Conservation (phyloP, 2,797 vertebrate species). For the Cynopterus sphinx region DNA sequence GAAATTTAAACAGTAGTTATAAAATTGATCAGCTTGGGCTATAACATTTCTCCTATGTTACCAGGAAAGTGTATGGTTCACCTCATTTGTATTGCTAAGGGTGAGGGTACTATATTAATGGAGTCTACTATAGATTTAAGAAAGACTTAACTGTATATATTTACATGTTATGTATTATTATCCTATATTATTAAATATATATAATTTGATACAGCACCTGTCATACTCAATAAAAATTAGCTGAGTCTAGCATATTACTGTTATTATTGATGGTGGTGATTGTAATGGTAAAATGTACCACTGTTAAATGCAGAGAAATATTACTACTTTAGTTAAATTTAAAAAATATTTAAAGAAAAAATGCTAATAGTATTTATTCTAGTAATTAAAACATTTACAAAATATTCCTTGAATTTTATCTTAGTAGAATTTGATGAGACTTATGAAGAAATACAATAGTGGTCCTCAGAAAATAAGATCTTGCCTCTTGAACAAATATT, state of each 20-base stretch:
- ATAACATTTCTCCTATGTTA: not conserved
- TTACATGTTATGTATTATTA: not conserved
- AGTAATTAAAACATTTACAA: not conserved
- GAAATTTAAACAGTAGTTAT: not conserved
- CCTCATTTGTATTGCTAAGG: not conserved
- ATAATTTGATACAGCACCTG: not conserved
- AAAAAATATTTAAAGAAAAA: not conserved
- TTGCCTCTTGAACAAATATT: not conserved
- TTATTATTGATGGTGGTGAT: not conserved
- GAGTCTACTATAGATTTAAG: not conserved
- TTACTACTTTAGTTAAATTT: constrained; percentile 1
- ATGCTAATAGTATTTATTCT: not conserved
- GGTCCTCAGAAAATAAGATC: not conserved
- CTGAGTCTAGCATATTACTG: not conserved
- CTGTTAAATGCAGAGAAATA: constrained; percentile 1
- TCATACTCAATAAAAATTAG: not conserved
- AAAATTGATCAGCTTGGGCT: not conserved
- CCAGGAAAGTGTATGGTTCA: not conserved
- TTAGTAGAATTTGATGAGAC: not conserved
- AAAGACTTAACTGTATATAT: not conserved
- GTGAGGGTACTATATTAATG: not conserved
- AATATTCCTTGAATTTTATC: not conserved
- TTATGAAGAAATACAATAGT: not conserved
- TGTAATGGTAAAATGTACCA: not conserved
- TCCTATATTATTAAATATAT: not conserved